Conservation (phyloP, 1,140 invertebrate species). For the Panagrolaimus sp. region DNA sequence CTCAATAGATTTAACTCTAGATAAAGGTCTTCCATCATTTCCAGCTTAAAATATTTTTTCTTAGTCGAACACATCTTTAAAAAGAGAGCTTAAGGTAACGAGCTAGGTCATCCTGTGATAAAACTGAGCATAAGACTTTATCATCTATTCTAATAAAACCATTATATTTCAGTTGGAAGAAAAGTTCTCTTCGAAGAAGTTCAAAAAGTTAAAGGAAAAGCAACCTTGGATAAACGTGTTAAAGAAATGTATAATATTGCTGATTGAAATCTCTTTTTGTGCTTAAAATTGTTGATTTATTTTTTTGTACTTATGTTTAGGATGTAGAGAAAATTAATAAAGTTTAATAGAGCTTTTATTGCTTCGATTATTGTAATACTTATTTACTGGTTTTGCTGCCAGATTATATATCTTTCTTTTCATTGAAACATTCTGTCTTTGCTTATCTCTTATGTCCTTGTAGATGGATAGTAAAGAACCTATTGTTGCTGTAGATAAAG, state of each 20-base stretch:
- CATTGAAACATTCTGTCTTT: neutral
- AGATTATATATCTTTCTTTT: neutral
- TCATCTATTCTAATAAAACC: too few relatives aligned
- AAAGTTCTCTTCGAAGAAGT: conserved; percentile 53
- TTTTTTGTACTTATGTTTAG: conserved; percentile 11
- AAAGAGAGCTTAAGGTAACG: too few relatives aligned
- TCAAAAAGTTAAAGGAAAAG: conserved; percentile 51
- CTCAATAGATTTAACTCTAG: too few relatives aligned
- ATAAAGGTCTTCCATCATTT: too few relatives aligned
- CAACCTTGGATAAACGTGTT: conserved; percentile 35
- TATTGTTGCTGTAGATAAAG: neutral
- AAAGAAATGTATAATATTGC: conserved; percentile 38
- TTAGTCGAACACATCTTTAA: too few relatives aligned
- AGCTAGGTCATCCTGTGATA: too few relatives aligned
- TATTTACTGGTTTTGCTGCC: neutral
- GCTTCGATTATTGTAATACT: neutral
- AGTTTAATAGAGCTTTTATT: neutral
- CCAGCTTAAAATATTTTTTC: too few relatives aligned
- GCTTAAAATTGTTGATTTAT: conserved; percentile 21
- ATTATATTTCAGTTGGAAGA: conserved; percentile 49
- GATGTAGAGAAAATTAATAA: too few relatives aligned
- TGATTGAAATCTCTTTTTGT: conserved; percentile 15
- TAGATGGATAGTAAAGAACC: neutral
- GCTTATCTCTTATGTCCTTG: neutral
- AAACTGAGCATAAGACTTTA: too few relatives aligned